These are phyloP conservation scores for Campoletis sonorensis DNA, from an alignment of 1,140 invertebrate species.

Conservation along the genomic window DNA sequence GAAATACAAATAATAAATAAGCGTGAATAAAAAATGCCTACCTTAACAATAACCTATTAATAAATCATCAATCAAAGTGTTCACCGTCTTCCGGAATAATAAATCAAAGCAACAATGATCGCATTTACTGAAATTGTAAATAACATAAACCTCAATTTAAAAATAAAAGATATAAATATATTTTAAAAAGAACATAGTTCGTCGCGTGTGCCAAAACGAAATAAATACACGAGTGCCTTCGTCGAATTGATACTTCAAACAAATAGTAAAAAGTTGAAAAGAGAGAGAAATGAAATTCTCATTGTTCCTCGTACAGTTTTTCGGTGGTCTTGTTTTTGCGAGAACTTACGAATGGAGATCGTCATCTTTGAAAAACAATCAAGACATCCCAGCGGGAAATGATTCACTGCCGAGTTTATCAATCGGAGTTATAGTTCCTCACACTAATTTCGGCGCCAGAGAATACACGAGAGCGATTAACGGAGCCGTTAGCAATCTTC, in stretches of 20 bases:
- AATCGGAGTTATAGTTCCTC: conserved; percentile 81
- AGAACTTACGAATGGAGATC: conserved; percentile 46
- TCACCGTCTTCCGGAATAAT: neutral
- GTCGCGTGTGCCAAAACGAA: conserved; percentile 43
- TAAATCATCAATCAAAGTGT: conserved; percentile 9
- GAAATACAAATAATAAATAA: neutral
- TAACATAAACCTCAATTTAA: neutral
- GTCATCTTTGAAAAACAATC: conserved; percentile 20
- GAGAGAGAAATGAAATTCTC: conserved; percentile 58
- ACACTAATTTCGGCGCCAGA: conserved; percentile 81
- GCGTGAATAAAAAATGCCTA: neutral
- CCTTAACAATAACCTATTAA: neutral
- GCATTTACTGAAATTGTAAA: neutral
- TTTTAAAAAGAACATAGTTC: conserved; percentile 10
- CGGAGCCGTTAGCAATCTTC: conserved; percentile 79
- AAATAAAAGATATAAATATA: neutral
- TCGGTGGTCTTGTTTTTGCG: conserved; percentile 58
- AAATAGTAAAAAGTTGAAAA: conserved; percentile 3
- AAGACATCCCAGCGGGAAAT: conserved; percentile 46
- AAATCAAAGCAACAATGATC: neutral
- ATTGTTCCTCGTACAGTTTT: conserved; percentile 56
- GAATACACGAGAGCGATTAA: conserved; percentile 84
- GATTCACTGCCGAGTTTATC: conserved; percentile 67
- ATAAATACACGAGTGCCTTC: conserved; percentile 27
- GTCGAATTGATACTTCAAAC: neutral